Evolutionary conservation across 2,888 invertebrate species (phyloP).

Genomic region (Cheilosia pagana): DNA sequence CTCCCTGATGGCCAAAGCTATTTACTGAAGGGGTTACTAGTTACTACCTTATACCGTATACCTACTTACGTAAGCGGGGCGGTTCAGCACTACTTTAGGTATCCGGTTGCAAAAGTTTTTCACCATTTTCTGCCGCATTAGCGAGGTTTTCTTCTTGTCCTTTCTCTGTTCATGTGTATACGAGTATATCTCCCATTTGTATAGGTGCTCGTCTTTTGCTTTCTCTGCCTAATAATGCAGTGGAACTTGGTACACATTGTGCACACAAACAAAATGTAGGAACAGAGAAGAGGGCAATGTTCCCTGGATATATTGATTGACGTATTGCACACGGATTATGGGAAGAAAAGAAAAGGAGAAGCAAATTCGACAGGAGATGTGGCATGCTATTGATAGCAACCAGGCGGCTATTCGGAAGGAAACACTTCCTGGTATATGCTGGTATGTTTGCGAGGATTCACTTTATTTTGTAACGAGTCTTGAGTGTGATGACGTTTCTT

Average conservation of each 20-base stretch:
- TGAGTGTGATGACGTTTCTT: neutral
- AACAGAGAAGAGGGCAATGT: slow-evolving; percentile 35
- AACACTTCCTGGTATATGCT: neutral
- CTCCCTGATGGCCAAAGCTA: slow-evolving; percentile 3
- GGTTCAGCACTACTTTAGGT: slow-evolving; percentile 5
- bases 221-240: slow-evolving; percentile 39
- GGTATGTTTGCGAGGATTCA: slow-evolving; percentile 14
- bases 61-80: slow-evolving; percentile 57
- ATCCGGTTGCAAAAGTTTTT: slow-evolving; percentile 39
- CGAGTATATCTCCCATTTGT: neutral
- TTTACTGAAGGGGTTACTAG: slow-evolving; percentile 38
- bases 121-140: slow-evolving; percentile 67
- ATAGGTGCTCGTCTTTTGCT: neutral
- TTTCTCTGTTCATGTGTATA: slow-evolving; percentile 4
- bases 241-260: slow-evolving; percentile 23
- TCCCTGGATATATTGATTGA: slow-evolving; percentile 56
- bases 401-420: neutral
- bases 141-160: slow-evolving; percentile 47
- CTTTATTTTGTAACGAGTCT: neutral
- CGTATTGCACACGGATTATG: slow-evolving; percentile 27
- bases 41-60: too few relatives aligned
- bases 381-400: neutral
- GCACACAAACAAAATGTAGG: slow-evolving; percentile 14
- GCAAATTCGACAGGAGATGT: slow-evolving; percentile 7
- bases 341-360: neutral